Evolutionary conservation across 2,888 invertebrate genomes (phyloP), one percentile per base, ranked within the genome.

Genomic region (Pardosa pseudoannulata): DNA sequence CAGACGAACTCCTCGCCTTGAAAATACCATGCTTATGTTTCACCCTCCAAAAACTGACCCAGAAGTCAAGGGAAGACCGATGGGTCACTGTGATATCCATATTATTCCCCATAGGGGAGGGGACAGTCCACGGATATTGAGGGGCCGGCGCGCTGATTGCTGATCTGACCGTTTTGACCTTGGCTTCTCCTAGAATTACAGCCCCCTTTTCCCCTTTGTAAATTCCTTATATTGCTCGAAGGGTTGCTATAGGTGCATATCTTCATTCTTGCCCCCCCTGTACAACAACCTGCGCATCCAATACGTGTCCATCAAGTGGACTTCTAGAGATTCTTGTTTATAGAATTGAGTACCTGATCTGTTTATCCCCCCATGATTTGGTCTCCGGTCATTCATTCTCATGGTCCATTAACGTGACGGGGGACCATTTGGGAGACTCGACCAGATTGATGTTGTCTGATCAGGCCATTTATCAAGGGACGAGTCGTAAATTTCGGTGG

Each of bases 351-450:
- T 72, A 83, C 82, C 82, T 83, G 78, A 85, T 78, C 72, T 64
- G 75, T 46, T 28, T 31, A 23, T 71, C 39, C 64, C 73, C 68
- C 41, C 50, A 29, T 62, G 28, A n/a, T 41, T 39, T 70, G 36
- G 56, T 6, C 71, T 72, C 68, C 70, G 23, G 36, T 79, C 85
- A 74, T 79, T 75, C 85, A 86, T 86, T 86, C 85, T 71, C 79
- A 79, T 86, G 85, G 85, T 74, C 85, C 85, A 86, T 86, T 86
- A 86, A 79, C 79, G 79, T 74, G 79, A 79, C 72, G 82, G 78
- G 71, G 71, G 62, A 46, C 29, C 65, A 36, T 64, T 73, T 39
- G 32, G 70, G 68, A 70, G 68, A 27, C 41, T 5, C 31, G 32
- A 19, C 39, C 85, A 86, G 85, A 86, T 86, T 86, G 79, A 86